Evolutionary conservation across 2,113 vertebrate genomes (phyloP).

Genomic region (Alethe diademata): DNA sequence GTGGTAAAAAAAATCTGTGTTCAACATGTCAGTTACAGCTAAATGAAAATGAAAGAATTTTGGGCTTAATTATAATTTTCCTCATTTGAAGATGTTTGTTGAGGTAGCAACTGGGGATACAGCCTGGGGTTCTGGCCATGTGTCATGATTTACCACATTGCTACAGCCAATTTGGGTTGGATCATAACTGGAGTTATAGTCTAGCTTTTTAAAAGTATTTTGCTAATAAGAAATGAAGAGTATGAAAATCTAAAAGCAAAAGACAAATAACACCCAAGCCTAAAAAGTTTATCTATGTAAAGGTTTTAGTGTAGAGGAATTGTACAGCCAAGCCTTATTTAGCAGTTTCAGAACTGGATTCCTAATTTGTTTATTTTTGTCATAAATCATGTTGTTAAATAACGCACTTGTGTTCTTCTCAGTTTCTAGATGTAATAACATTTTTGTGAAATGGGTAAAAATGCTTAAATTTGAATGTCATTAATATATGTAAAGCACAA

Average conservation of each 20-base stretch:
- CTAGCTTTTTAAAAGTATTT: background rate
- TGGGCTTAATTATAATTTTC: background rate
- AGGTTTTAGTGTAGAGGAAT: background rate
- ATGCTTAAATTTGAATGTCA: conserved; percentile 10
- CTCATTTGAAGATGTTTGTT: background rate
- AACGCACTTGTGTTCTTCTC: background rate
- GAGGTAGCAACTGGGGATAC: background rate
- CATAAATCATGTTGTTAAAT: conserved; percentile 4
- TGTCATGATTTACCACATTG: background rate
- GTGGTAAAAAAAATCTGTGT: background rate
- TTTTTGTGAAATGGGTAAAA: conserved; percentile 27
- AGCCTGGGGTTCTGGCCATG: background rate
- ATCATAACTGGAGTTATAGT: background rate
- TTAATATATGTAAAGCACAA: conserved; percentile 57
- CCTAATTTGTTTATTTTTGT: conserved; percentile 11
- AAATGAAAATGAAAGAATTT: background rate
- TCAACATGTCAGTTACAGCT: background rate
- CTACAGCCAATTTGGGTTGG: background rate
- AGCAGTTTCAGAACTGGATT: background rate
- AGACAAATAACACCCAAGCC: background rate
- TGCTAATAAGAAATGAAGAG: background rate
- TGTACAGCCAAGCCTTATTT: background rate
- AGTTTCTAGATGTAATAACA: background rate
- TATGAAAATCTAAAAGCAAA: background rate
- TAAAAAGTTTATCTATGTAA: background rate